Evolutionary conservation across 1,140 invertebrate species (phyloP), one percentile per base, ranked within the genome.

Genomic region (Sitophilus oryzae): DNA sequence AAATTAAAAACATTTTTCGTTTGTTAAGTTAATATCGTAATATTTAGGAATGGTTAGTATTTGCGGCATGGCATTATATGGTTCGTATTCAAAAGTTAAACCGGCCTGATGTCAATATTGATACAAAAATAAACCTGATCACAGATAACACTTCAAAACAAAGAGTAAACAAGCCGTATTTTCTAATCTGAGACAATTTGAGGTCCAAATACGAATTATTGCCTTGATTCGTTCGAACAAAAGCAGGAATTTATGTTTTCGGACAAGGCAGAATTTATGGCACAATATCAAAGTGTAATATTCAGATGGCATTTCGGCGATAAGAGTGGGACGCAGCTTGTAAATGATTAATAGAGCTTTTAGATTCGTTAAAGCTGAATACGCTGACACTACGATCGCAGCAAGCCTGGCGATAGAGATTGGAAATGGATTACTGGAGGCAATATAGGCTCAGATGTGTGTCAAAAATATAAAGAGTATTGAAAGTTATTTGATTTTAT

Each of bases 241-340:
- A 48, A 20, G 46, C 40, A 22, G 46, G 53, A 49, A 49, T 56
- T 43, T 43, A 43, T 49, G 46, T 56, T 56, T 56, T 56, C 46
- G 40, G 45, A 49, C 52, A 42, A 40, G 14, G 23, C 10, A 43
- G 23, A 57, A 57, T 57, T 57, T 57, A 57, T 57, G 49, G 55
- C 48, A 57, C 51, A 56, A 56, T 57, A 57, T 52, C 55, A 57
- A 57, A 57, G 48, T 57, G 55, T 57, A 51, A 57, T 57, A 51
- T 57, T 57, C 55, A 47, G 55, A 57, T 57, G 51, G 48, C 55
- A 46, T 57, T 57, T 57, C 30, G 36, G 23, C 55, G 55, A 57
- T 57, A 57, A 57, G 55, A 57, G 55, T 46, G 14, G 41, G 46
- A 46, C 48, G 55, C 55, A 52, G 55, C 48, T 52, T 57, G 48